These are phyloP conservation scores for Engraulis encrasicolus DNA, from an alignment of 2,113 vertebrate genomes.

Conservation along the genomic window DNA sequence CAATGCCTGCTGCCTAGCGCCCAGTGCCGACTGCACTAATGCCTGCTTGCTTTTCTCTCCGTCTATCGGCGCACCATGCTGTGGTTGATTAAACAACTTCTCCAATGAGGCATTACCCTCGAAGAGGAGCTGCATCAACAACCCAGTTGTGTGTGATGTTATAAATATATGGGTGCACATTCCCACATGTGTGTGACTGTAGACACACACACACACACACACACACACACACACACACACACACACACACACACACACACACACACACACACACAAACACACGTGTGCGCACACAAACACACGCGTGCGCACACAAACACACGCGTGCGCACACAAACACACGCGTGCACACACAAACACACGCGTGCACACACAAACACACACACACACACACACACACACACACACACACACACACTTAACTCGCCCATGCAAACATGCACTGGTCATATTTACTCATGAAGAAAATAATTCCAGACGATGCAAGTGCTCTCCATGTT, in stretches of 20 bases:
- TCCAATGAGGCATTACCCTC: conserved; percentile 10
- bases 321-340: too few species aligned
- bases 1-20: too few species aligned
- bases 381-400: neutral
- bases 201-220: neutral
- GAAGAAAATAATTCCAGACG: conserved; percentile 3
- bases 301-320: too few species aligned
- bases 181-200: too few species aligned
- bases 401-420: too few species aligned
- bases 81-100: conserved; percentile 15
- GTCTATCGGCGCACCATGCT: neutral
- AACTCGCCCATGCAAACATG: neutral
- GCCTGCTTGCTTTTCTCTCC: too few species aligned
- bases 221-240: neutral
- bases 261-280: neutral
- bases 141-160: neutral
- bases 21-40: too few species aligned
- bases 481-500: neutral
- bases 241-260: neutral
- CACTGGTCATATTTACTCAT: conserved; percentile 9
- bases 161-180: neutral
- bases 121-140: conserved; percentile 9
- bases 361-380: too few species aligned
- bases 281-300: neutral
- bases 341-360: too few species aligned